Base-by-base conservation (phyloP, 2,113 vertebrate species). In the Himantopus leucocephalus region DNA sequence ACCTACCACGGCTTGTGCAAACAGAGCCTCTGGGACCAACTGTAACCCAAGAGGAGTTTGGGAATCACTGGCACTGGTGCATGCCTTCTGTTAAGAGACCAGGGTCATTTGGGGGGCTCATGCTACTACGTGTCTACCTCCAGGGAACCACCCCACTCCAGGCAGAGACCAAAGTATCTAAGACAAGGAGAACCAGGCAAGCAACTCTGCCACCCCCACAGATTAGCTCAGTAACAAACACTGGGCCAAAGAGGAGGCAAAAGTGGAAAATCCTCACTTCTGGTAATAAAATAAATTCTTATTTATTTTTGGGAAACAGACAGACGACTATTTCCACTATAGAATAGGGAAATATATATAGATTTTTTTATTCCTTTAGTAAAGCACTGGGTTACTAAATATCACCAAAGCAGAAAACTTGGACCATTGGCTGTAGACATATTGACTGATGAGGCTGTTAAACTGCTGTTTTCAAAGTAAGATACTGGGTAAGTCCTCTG, bases 401-500 rank as follows among this genome's bases (percentile, higher is more conserved):
- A 85, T 22, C 11, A 55, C 52, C 67, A 85, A 81, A 78, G 39
- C 30, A 88, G 79, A 92, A 73, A 80, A 81, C 26, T 24, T 56
- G 56, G 23, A 53, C 34, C 7, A 12, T 19, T 76, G 18, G 3
- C 78, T 92, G 16, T 26, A 90, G 34, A 48, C 2, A 0, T 56
- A 90, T 48, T 60, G 73, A 85, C 48, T n/a, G 71, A 90, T 72
- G 58, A 94, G 66, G 27, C 3, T 82, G 62, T 56, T 75, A 92
- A 90, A 85, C 21, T 32, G 60, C 21, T 81, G 16, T 59, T 94
- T 88, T 87, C 70, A 87, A 85, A 79, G 34, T 12, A 93, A 39
- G 71, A 67, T 71, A 23, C 15, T 56, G 41, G 16, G 35, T 34
- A 89, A 84, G 52, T 84, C 83, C 76, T 85, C 72, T 93, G 71